Evolutionary conservation across 1,140 invertebrate genomes (phyloP).

Genomic region (Drosophila prosaltans): DNA sequence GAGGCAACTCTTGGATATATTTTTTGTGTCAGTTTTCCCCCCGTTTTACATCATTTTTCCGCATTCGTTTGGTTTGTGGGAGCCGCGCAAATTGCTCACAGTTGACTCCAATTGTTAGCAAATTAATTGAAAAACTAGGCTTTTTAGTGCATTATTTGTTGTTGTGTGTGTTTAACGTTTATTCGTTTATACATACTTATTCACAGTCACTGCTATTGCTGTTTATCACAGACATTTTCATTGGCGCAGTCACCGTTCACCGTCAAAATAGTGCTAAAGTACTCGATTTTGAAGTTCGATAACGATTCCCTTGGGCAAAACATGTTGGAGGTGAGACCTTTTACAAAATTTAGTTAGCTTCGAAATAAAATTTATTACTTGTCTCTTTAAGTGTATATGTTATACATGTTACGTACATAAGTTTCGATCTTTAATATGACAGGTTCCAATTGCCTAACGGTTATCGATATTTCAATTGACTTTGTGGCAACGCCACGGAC

Average conservation of each 20-base stretch:
- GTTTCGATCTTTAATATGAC: too few relatives aligned
- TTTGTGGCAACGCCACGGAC: too few relatives aligned
- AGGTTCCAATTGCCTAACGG: too few relatives aligned
- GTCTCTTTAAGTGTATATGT: too few relatives aligned
- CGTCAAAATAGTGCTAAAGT: too few relatives aligned
- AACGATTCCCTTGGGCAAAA: too few relatives aligned
- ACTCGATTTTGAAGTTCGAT: too few relatives aligned
- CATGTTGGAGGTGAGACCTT: too few relatives aligned
- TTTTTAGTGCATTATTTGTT: constrained; percentile 62
- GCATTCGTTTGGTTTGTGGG: constrained; percentile 44
- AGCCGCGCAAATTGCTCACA: constrained; percentile 29
- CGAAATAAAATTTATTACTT: too few relatives aligned
- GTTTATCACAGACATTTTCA: constrained; percentile 1
- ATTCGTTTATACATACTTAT: constrained; percentile 55
- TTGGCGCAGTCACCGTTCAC: background rate
- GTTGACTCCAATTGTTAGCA: constrained; percentile 31
- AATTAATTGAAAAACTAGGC: constrained; percentile 35
- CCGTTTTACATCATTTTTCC: constrained; percentile 63
- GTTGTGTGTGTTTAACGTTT: constrained; percentile 29
- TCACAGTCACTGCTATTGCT: constrained; percentile 7
- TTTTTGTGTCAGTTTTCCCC: constrained; percentile 45
- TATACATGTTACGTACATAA: too few relatives aligned
- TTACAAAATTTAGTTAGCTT: too few relatives aligned
- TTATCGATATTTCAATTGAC: too few relatives aligned
- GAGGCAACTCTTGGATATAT: constrained; percentile 55